A percentile compares a stretch with the other conserved stretches of the same genome.
Conservation (phyloP, 2,797 vertebrate species). For the Euthynnus affinis region DNA sequence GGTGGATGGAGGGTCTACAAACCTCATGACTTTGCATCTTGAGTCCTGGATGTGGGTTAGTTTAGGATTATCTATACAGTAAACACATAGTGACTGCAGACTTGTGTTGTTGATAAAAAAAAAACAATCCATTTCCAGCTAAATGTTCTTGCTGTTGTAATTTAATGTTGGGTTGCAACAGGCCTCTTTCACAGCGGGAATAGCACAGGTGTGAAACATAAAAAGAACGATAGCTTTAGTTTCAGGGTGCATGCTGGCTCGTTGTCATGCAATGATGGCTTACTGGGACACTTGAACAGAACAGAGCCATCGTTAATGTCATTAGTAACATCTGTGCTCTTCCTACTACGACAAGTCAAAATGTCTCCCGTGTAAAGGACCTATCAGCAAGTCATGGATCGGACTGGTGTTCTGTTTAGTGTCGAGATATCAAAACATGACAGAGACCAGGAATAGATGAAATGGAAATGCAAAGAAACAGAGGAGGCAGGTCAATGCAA, state of each 20-base stretch:
- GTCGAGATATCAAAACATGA: conserved; percentile 49
- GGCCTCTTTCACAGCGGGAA: no score
- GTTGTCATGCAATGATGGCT: neutral
- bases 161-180: no score
- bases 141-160: no score
- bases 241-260: neutral
- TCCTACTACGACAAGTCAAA: neutral
- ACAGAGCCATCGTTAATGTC: neutral
- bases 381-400: neutral
- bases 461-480: conserved; percentile 40
- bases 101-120: no score
- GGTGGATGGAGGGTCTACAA: no score
- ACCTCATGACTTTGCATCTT: no score
- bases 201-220: no score
- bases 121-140: no score
- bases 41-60: no score
- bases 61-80: no score
- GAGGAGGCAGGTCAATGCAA: conserved; percentile 44
- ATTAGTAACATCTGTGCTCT: neutral
- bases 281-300: neutral
- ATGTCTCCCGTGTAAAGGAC: neutral
- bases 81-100: no score
- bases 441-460: conserved; percentile 35
- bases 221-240: neutral
- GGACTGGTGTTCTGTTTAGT: conserved; percentile 30